Evolutionary conservation across 2,113 vertebrate species (phyloP), one percentile per base, ranked within the genome.

Genomic region (Rutilus rutilus): DNA sequence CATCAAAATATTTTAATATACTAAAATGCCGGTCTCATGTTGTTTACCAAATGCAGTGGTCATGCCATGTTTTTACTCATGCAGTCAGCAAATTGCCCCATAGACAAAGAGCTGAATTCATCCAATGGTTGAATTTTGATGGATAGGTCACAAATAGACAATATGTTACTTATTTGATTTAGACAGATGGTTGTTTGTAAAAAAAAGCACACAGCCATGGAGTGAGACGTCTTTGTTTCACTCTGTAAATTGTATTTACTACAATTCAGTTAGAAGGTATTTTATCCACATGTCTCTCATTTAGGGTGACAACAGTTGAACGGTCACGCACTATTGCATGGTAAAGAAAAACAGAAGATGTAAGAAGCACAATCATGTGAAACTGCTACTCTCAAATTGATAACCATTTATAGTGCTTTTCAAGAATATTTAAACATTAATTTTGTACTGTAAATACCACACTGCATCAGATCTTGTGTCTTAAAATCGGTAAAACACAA

Each of bases 191-290:
- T 59, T 52, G 33, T 74, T 39, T 60, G 5, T 27, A 50, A 27
- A 45, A 84, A 84, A 50, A 77, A 23, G 47, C 77, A 42, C 50
- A 39, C 6, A 39, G n/a, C 19, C 50, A 21, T 52, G 64, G 12
- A 67, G 77, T 5, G 5, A 42, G 27, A 65, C 14, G 9, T 74
- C 21, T 57, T 71, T 60, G n/a, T 77, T 47, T 75, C 17, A n/a
- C 62, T 4, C 60, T 59, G 50, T n/a, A 73, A 71, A 86, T 86
- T 25, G 65, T 81, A 86, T 86, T 86, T 81, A 11, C 85, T 30
- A 6, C 84, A 86, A 80, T 86, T 81, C n/a, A 86, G 62, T 86
- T 86, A 47, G 65, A 78, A 11, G 12, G 47, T 54, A 85, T 76
- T 45, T 54, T 27, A 42, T 79, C 23, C 65, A 45, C 85, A 81